These are phyloP conservation scores for Andrena cerasifolii DNA, from an alignment of 1,140 invertebrate species.

Conservation along the genomic window DNA sequence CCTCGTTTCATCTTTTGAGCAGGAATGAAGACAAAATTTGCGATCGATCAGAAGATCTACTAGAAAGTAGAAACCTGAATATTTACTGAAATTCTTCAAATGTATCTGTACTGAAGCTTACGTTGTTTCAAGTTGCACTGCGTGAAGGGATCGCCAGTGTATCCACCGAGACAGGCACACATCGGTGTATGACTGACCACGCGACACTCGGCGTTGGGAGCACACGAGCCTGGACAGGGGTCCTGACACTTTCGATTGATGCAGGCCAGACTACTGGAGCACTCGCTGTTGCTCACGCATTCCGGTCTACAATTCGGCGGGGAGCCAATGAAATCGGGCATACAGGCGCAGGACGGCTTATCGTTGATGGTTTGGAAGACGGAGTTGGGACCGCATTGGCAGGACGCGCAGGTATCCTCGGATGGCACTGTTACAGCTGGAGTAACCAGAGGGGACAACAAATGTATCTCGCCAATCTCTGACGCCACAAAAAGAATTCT, in stretches of 20 bases:
- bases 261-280: slow-evolving; percentile 85
- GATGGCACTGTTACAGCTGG: slow-evolving; percentile 43
- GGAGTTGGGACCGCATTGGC: slow-evolving; percentile 89
- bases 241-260: slow-evolving; percentile 87
- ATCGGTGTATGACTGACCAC: slow-evolving; percentile 90
- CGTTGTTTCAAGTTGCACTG: slow-evolving; percentile 76
- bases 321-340: slow-evolving; percentile 84
- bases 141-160: slow-evolving; percentile 86
- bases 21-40: too few relatives aligned
- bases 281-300: slow-evolving; percentile 85
- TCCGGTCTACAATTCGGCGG: slow-evolving; percentile 86
- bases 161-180: slow-evolving; percentile 86
- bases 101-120: slow-evolving; percentile 75
- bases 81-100: not conserved
- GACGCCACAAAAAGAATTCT: too few relatives aligned
- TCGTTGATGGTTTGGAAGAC: slow-evolving; percentile 85
- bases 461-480: too few relatives aligned
- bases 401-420: slow-evolving; percentile 86
- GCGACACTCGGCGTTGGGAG: slow-evolving; percentile 86
- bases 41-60: too few relatives aligned
- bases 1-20: too few relatives aligned
- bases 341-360: slow-evolving; percentile 87
- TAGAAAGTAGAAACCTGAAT: too few relatives aligned
- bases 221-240: slow-evolving; percentile 88
- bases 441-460: not conserved